Evolutionary conservation across 2,888 invertebrate genomes (phyloP), one percentile per base, ranked within the genome.

Genomic region (Digitonthophagus gazella): DNA sequence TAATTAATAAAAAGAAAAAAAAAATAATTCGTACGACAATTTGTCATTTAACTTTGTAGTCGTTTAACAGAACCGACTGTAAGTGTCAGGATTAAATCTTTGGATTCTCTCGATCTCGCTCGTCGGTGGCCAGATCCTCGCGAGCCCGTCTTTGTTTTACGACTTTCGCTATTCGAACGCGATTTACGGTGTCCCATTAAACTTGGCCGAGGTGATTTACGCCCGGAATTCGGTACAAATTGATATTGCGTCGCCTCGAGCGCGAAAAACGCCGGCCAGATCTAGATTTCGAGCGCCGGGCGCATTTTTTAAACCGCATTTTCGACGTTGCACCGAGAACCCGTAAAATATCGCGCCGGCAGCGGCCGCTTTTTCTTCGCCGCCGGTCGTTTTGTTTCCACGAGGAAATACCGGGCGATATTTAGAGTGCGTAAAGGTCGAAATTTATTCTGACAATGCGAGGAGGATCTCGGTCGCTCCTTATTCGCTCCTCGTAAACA

Each of bases 141-240:
- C n/a, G n/a, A n/a, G n/a, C n/a, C n/a, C n/a, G n/a, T 44, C 28
- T 44, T 44, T 44, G 28, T 44, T 44, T 44, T 44, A 44, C 28
- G 28, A 44, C 28, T 44, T 44, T 44, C 28, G 28, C 28, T 44
- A 44, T 44, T 44, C 28, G 28, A 44, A 44, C 28, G 28, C 28
- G 28, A 61, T 61, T 61, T 19, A 61, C 20, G 61, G 61, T 61
- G 19, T 20, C 18, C 19, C 61, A 61, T 61, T 61, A 61, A 61
- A 44, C 61, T 18, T 20, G 61, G 61, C 61, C 61, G 61, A 61
- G 20, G 19, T 61, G 61, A 61, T 61, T 61, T 61, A 61, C 20
- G 20, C 20, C 61, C 19, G 61, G 61, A 61, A 61, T 61, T 18
- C 61, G 61, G 16, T 61, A 61, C 61, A 61, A 61, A 61, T 61